Conservation (phyloP, 2,113 vertebrate genomes). For the Mohoua ochrocephala region DNA sequence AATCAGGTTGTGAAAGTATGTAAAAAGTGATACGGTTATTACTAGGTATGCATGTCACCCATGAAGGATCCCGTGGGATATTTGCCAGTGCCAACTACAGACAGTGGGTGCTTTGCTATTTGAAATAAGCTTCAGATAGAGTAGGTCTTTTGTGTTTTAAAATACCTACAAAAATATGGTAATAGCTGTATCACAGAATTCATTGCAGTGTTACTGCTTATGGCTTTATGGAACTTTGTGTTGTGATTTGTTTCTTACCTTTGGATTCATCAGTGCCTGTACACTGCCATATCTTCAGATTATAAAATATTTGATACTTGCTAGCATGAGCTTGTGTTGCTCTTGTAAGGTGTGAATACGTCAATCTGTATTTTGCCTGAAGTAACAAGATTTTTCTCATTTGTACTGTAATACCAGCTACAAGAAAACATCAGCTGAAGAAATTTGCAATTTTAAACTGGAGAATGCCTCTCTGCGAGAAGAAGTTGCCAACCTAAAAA, state of each 20-base stretch:
- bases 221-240: background rate
- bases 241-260: background rate
- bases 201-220: background rate
- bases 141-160: background rate
- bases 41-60: background rate
- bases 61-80: background rate
- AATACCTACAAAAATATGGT: background rate
- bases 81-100: background rate
- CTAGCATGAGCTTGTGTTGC: background rate
- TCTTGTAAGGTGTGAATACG: background rate
- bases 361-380: background rate
- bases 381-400: background rate
- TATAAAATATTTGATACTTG: background rate
- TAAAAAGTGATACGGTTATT: background rate
- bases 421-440: constrained; percentile 63
- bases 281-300: background rate
- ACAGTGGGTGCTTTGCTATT: background rate
- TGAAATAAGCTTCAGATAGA: background rate
- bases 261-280: background rate
- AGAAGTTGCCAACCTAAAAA: constrained; percentile 61
- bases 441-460: constrained; percentile 55
- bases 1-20: background rate
- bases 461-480: constrained; percentile 65
- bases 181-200: accelerated
- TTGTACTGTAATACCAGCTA: constrained; percentile 60